A percentile compares a stretch with the other conserved stretches of the same genome.
phyloP scores from a whole-genome alignment of 2,888 invertebrate species.

The Quadroppia sp. region DNA sequence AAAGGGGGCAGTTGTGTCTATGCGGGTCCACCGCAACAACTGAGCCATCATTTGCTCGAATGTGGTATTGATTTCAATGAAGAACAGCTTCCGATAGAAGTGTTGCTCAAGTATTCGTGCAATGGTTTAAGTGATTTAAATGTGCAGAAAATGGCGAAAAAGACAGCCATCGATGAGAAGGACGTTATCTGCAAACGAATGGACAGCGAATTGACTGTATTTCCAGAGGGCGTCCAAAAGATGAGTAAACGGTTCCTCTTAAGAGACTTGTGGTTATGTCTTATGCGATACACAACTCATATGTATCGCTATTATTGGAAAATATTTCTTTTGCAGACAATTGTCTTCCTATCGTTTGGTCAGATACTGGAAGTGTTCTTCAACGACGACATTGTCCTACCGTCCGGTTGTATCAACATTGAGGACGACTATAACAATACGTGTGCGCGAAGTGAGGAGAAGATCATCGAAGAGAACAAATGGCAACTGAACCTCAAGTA shows the following conservation, averaged over 20 bases:
- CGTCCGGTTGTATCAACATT: constrained; percentile 33
- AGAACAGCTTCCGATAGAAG: neutral
- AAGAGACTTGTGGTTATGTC: too few relatives aligned
- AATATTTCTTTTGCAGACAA: neutral
- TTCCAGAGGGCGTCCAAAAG: too few relatives aligned
- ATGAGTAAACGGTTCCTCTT: too few relatives aligned
- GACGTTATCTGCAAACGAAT: neutral
- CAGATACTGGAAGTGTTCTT: neutral
- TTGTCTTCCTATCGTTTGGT: neutral
- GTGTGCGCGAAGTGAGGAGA: neutral
- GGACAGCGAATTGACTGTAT: neutral
- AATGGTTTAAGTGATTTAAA: neutral
- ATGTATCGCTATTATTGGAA: too few relatives aligned
- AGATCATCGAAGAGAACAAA: neutral
- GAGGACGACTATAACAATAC: constrained; percentile 34
- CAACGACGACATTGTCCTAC: constrained; percentile 10
- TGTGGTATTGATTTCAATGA: neutral
- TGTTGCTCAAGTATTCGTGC: constrained; percentile 37
- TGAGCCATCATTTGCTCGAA: neutral
- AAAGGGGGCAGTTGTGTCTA: neutral
- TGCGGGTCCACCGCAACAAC: neutral
- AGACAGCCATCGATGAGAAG: neutral
- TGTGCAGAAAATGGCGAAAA: neutral
- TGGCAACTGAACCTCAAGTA: neutral
- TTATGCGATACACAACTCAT: too few relatives aligned